Conservation (phyloP, 1,140 invertebrate genomes). For the Capitella teleta region DNA sequence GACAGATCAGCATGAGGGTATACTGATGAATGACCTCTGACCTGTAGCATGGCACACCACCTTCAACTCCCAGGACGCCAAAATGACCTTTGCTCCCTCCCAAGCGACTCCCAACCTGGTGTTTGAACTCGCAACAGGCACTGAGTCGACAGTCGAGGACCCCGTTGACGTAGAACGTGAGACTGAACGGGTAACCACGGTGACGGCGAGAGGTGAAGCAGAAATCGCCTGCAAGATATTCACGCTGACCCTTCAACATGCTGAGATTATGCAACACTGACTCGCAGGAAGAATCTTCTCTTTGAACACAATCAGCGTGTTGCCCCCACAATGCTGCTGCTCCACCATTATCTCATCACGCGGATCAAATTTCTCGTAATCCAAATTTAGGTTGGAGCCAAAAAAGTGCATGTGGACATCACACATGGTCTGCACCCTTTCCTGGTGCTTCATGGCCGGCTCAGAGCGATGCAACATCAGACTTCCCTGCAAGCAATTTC, state of each 20-base stretch:
- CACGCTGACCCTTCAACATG: not conserved
- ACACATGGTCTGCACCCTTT: constrained; percentile 25
- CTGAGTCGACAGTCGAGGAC: constrained; percentile 33
- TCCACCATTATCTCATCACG: constrained; percentile 35
- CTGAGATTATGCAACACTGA: constrained; percentile 18
- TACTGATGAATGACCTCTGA: constrained; percentile 16
- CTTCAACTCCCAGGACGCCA: constrained; percentile 23
- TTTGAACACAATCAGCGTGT: constrained; percentile 38
- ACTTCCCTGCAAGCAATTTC: constrained; percentile 9
- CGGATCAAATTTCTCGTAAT: constrained; percentile 24
- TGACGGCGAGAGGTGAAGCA: constrained; percentile 38
- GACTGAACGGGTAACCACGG: constrained; percentile 39
- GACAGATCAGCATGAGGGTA: too few relatives aligned
- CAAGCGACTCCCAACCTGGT: constrained; percentile 27
- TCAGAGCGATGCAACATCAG: constrained; percentile 17
- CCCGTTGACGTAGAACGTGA: constrained; percentile 39
- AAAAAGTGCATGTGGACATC: constrained; percentile 37
- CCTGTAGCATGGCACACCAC: constrained; percentile 37
- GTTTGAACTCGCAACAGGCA: constrained; percentile 42
- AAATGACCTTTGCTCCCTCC: constrained; percentile 40
- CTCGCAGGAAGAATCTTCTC: constrained; percentile 28
- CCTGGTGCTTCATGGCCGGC: constrained; percentile 24
- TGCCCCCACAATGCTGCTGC: constrained; percentile 43
- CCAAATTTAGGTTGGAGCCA: constrained; percentile 28
- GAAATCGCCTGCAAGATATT: constrained; percentile 28